phyloP scores from a whole-genome alignment of 2,888 invertebrate species.

The Morpho deidamia region DNA sequence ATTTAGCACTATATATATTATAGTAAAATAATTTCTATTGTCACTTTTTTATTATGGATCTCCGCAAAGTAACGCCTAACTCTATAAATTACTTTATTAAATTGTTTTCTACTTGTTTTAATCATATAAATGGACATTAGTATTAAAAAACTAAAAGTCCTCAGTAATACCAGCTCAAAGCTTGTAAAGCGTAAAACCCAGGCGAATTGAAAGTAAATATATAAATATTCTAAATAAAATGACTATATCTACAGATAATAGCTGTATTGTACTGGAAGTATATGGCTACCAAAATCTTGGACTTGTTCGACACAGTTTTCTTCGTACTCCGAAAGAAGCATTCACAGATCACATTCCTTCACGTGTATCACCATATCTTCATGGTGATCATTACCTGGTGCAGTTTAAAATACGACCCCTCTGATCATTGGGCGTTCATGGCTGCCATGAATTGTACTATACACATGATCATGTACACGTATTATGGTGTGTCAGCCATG shows the following conservation, averaged over 20 bases:
- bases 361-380: constrained; percentile 89
- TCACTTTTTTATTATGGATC: too few species aligned
- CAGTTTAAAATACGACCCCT: constrained; percentile 83
- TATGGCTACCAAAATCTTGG: constrained; percentile 84
- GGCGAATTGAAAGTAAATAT: too few species aligned
- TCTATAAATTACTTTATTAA: too few species aligned
- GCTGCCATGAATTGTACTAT: constrained; percentile 83
- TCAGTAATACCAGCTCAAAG: too few species aligned
- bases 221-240: constrained; percentile 16
- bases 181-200: too few species aligned
- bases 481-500: constrained; percentile 83
- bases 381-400: constrained; percentile 85
- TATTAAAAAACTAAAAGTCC: too few species aligned
- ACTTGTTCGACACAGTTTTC: constrained; percentile 86
- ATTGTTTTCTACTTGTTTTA: too few species aligned
- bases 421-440: constrained; percentile 84
- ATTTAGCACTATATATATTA: too few species aligned
- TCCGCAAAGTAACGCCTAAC: too few species aligned
- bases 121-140: too few species aligned
- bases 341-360: constrained; percentile 88
- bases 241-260: constrained; percentile 37
- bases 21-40: too few species aligned
- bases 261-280: constrained; percentile 78
- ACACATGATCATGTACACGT: constrained; percentile 86
- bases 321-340: constrained; percentile 87